Evolutionary conservation across 2,888 invertebrate genomes (phyloP).

Genomic region (Uloborus plumipes): DNA sequence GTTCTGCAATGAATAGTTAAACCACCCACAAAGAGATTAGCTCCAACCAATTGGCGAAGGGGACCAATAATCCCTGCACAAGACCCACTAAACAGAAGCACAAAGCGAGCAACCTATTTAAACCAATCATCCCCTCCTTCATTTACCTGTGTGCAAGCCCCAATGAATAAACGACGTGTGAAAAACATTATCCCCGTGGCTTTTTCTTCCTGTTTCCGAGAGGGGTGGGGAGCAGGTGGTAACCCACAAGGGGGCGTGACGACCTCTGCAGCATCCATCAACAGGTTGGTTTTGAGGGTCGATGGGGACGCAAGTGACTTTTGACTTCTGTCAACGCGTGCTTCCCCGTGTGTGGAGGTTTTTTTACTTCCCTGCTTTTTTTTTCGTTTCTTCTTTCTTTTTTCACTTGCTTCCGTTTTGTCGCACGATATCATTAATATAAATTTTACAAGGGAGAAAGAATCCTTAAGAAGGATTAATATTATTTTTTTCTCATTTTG

Average conservation of each 20-base stretch:
- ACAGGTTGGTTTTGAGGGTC: too few relatives aligned
- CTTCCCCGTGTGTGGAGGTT: not conserved
- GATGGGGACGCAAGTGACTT: not conserved
- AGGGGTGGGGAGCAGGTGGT: constrained; percentile 7
- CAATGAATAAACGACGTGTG: constrained; percentile 25
- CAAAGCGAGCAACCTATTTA: not conserved
- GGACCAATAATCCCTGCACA: not conserved
- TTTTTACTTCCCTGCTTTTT: too few relatives aligned
- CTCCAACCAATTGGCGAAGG: constrained; percentile 3
- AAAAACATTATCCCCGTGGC: constrained; percentile 18
- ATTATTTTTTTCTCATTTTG: too few relatives aligned
- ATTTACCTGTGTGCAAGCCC: constrained; percentile 18
- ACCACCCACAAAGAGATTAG: too few relatives aligned
- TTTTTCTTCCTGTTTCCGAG: constrained; percentile 9
- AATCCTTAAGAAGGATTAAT: too few relatives aligned
- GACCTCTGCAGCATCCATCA: constrained; percentile 41
- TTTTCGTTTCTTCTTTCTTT: too few relatives aligned
- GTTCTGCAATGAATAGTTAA: too few relatives aligned
- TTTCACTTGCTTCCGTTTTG: too few relatives aligned
- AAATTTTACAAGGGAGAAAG: too few relatives aligned
- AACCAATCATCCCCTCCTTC: constrained; percentile 39
- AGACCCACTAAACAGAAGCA: not conserved
- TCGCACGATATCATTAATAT: too few relatives aligned
- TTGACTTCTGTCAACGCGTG: constrained; percentile 9
- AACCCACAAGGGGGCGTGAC: constrained; percentile 50